These are phyloP conservation scores for Scolopax bukidnonensis DNA, from an alignment of 2,797 vertebrate species.

Conservation along the genomic window DNA sequence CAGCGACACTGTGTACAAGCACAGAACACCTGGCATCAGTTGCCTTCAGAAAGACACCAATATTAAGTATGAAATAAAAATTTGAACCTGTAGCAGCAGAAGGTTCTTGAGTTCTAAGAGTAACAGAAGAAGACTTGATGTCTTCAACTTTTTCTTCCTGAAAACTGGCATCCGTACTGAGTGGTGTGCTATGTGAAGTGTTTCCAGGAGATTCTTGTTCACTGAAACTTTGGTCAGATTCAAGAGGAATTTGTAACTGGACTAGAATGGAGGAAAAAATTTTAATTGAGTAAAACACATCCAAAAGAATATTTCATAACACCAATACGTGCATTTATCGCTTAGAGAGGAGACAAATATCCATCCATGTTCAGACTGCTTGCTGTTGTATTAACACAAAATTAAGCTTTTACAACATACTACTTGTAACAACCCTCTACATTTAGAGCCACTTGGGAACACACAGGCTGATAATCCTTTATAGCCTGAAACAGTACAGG, in stretches of 20 bases:
- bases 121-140: conserved; percentile 5
- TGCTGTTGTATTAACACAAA: not conserved
- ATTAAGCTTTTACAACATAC: not conserved
- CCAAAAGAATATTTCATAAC: not conserved
- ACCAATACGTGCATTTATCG: accelerated
- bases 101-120: conserved; percentile 67
- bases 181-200: conserved; percentile 5
- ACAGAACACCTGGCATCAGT: not conserved
- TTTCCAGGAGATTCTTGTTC: conserved; percentile 59
- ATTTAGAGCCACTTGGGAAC: not conserved
- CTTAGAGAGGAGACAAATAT: not conserved
- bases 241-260: conserved; percentile 64
- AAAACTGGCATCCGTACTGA: conserved; percentile 52
- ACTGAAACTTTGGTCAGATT: conserved; percentile 66
- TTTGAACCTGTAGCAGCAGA: conserved; percentile 75
- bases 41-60: not conserved
- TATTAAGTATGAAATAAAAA: conserved; percentile 36
- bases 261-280: conserved; percentile 42
- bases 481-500: not conserved
- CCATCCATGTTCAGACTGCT: not conserved
- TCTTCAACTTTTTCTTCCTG: conserved; percentile 75
- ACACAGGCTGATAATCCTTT: not conserved
- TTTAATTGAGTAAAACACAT: not conserved
- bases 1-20: not conserved
- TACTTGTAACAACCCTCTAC: not conserved